Conservation (phyloP, 2,888 invertebrate genomes). For the Mesorhabditis sp. region DNA sequence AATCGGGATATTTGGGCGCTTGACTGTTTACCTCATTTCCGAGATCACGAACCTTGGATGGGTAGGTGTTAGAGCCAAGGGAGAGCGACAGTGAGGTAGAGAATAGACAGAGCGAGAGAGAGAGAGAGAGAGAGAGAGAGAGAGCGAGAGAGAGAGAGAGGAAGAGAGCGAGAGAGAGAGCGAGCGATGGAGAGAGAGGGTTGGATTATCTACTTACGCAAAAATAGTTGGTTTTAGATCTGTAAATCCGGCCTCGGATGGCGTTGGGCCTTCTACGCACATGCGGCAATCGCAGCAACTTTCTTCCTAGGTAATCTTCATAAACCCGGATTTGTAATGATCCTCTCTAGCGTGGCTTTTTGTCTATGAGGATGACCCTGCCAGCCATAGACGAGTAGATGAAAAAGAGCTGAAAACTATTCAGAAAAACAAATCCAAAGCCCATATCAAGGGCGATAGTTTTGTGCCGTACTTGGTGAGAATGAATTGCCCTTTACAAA, state of each 20-base stretch:
- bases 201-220: not conserved
- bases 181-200: too few species aligned
- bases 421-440: constrained; percentile 35
- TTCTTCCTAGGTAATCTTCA: constrained; percentile 17
- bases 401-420: constrained; percentile 32
- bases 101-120: not conserved
- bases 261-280: constrained; percentile 50
- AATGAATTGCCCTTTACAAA: not conserved
- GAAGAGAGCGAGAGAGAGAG: too few species aligned
- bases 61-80: constrained; percentile 24
- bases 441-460: constrained; percentile 32
- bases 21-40: constrained; percentile 50
- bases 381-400: constrained; percentile 19
- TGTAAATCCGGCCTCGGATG: constrained; percentile 42
- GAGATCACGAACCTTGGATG: constrained; percentile 47
- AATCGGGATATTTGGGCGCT: constrained; percentile 45
- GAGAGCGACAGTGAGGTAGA: too few species aligned
- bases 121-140: too few species aligned
- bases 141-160: too few species aligned
- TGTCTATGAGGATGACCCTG: constrained; percentile 26
- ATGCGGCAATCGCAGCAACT: constrained; percentile 25
- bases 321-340: not conserved
- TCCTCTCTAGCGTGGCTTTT: constrained; percentile 24
- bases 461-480: constrained; percentile 34
- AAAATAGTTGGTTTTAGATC: constrained; percentile 23